Conservation (phyloP, 2,888 invertebrate genomes). For the Ephialtes manifestator region DNA sequence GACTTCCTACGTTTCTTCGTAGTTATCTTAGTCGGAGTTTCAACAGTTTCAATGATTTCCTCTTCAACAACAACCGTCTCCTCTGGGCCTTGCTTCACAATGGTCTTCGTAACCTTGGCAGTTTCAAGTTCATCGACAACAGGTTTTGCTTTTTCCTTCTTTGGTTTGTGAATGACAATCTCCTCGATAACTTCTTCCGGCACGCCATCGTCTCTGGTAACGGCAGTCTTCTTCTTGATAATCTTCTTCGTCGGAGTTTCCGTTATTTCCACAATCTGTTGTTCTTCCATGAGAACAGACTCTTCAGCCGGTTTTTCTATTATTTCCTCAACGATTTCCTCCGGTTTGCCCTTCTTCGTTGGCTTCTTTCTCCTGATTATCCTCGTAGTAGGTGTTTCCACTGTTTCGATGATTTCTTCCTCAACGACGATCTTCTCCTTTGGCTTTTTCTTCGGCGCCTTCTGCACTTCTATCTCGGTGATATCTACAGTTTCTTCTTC, state of each 20-base stretch:
- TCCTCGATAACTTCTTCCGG: slow-evolving; percentile 78
- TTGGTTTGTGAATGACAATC: slow-evolving; percentile 74
- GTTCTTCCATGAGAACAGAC: slow-evolving; percentile 72
- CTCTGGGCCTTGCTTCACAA: slow-evolving; percentile 64
- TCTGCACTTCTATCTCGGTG: slow-evolving; percentile 73
- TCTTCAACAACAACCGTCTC: slow-evolving; percentile 69
- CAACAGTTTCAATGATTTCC: slow-evolving; percentile 80
- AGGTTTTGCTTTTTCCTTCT: slow-evolving; percentile 75
- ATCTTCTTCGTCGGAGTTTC: slow-evolving; percentile 80
- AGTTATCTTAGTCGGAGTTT: slow-evolving; percentile 83
- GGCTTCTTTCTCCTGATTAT: slow-evolving; percentile 75
- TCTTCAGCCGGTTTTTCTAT: slow-evolving; percentile 73
- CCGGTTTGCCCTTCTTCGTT: slow-evolving; percentile 73
- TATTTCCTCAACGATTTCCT: slow-evolving; percentile 67
- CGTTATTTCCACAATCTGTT: slow-evolving; percentile 82
- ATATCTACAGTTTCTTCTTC: slow-evolving; percentile 74
- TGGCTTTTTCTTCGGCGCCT: slow-evolving; percentile 70
- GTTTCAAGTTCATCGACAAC: slow-evolving; percentile 73
- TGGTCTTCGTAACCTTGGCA: slow-evolving; percentile 73
- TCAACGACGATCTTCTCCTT: slow-evolving; percentile 76
- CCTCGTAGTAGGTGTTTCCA: slow-evolving; percentile 70
- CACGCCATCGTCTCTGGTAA: slow-evolving; percentile 71
- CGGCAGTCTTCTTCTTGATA: slow-evolving; percentile 80
- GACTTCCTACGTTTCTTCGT: slow-evolving; percentile 81
- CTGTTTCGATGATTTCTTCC: slow-evolving; percentile 73